phyloP scores from a whole-genome alignment of 2,888 invertebrate genomes.

The Amiota minor region DNA sequence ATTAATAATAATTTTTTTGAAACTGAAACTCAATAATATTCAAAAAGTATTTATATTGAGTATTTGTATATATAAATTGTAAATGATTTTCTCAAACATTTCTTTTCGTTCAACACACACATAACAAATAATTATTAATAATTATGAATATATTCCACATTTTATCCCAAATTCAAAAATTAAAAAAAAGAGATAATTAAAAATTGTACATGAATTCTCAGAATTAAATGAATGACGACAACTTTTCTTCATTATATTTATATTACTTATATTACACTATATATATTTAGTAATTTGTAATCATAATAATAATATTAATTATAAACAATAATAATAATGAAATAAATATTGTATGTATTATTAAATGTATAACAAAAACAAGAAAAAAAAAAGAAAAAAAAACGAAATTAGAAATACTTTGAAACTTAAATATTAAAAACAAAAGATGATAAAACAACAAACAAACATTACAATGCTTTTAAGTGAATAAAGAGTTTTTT shows the following conservation, averaged over 20 bases:
- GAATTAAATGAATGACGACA: neutral
- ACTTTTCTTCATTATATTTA: slow-evolving; percentile 12
- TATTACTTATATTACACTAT: neutral
- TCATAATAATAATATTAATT: slow-evolving; percentile 13
- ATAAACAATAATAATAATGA: slow-evolving; percentile 44
- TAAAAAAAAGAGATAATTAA: slow-evolving; percentile 13
- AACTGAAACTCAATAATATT: no score
- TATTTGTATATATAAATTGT: slow-evolving; percentile 24
- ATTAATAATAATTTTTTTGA: no score
- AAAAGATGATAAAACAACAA: slow-evolving; percentile 41
- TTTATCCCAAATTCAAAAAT: neutral
- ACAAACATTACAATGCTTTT: slow-evolving; percentile 65
- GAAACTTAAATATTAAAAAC: slow-evolving; percentile 54
- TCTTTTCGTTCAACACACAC: neutral
- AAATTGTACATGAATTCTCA: slow-evolving; percentile 16
- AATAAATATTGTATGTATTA: slow-evolving; percentile 50
- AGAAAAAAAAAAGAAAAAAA: slow-evolving; percentile 19
- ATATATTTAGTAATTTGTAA: slow-evolving; percentile 1
- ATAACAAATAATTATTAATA: neutral
- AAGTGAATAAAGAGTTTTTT: slow-evolving; percentile 71
- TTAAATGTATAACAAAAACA: slow-evolving; percentile 40
- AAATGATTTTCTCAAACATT: slow-evolving; percentile 38
- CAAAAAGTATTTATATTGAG: neutral
- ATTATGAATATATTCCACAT: neutral
- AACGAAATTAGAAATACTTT: slow-evolving; percentile 58